phyloP scores from a whole-genome alignment of 2,888 invertebrate species.

The Plebejus argus region DNA sequence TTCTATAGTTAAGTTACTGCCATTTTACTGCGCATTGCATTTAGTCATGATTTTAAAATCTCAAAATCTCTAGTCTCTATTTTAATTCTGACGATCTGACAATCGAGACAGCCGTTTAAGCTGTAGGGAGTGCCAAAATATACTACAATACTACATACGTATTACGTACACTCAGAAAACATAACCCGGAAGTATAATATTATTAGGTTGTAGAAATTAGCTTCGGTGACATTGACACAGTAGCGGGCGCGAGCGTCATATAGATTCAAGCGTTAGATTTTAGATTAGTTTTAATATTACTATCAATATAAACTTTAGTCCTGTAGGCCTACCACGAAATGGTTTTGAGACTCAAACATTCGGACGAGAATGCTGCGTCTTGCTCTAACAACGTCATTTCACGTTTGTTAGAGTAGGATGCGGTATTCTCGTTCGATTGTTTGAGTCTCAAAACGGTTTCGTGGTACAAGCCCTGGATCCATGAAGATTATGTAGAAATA shows the following conservation, averaged over 20 bases:
- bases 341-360: no score
- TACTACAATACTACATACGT: no score
- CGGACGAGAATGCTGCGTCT: no score
- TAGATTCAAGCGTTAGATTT: no score
- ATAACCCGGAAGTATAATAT: neutral
- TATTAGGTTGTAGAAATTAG: neutral
- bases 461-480: no score
- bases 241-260: neutral
- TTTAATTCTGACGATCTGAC: neutral
- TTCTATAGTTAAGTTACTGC: neutral
- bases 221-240: neutral
- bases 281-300: no score
- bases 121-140: conserved; percentile 6
- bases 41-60: neutral
- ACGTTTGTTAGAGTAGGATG: no score
- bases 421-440: no score
- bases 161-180: neutral
- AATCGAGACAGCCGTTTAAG: neutral
- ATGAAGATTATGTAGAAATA: neutral
- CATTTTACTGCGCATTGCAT: neutral
- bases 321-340: no score
- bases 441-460: no score
- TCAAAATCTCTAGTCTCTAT: neutral
- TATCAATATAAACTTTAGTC: no score
- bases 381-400: no score